These are phyloP conservation scores for Florisuga fusca DNA, from an alignment of 2,797 vertebrate genomes.

Conservation along the genomic window DNA sequence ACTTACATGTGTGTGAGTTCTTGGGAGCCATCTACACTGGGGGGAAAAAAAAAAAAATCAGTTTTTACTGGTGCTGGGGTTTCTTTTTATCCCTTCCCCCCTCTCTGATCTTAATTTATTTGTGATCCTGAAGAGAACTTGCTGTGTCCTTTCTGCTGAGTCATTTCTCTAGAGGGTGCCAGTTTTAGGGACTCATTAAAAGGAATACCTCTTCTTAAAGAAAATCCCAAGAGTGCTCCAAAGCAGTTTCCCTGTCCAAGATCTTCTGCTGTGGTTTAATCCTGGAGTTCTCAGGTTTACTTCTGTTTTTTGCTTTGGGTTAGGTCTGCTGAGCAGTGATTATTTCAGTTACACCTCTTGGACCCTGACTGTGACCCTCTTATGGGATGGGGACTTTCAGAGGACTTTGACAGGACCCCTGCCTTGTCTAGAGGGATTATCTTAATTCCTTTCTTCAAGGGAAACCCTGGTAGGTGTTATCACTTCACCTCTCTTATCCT, in stretches of 20 bases:
- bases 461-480: background rate
- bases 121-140: background rate
- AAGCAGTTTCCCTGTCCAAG: background rate
- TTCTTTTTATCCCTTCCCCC: background rate
- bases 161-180: background rate
- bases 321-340: background rate
- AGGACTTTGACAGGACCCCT: background rate
- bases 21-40: fast-evolving
- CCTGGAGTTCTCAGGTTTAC: background rate
- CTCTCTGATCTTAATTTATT: background rate
- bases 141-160: background rate
- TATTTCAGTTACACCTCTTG: background rate
- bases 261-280: background rate
- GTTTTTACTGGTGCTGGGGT: background rate
- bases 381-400: background rate
- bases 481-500: background rate
- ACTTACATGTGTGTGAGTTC: background rate
- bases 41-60: background rate
- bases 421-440: background rate
- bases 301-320: background rate
- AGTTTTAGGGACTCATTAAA: constrained; percentile 15
- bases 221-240: constrained; percentile 8
- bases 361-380: background rate
- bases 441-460: background rate
- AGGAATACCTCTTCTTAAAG: background rate